A percentile compares a stretch with the other conserved stretches of the same genome.
These are phyloP conservation scores for Nesidiocoris tenuis DNA, from an alignment of 2,888 invertebrate genomes.

Conservation along the genomic window DNA sequence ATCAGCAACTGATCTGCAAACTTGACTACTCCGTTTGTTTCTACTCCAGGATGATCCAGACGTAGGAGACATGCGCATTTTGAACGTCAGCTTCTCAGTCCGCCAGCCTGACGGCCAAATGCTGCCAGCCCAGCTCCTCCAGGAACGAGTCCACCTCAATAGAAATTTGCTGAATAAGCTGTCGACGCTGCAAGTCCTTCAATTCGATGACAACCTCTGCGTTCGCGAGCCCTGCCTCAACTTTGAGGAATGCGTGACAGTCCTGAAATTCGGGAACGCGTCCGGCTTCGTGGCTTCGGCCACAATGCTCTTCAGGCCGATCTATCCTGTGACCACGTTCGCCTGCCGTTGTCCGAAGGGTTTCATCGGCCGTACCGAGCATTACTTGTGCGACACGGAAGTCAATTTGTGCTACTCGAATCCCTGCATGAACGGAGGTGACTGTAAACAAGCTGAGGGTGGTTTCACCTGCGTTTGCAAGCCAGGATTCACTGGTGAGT, in stretches of 20 bases:
- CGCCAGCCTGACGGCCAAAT: conserved; percentile 76
- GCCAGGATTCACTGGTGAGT: conserved; percentile 70
- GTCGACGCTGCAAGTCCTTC: conserved; percentile 86
- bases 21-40: no score
- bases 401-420: conserved; percentile 95
- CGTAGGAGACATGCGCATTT: conserved; percentile 72
- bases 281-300: conserved; percentile 85
- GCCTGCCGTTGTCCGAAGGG: conserved; percentile 89
- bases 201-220: conserved; percentile 95
- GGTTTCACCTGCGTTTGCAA: conserved; percentile 88
- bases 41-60: conserved; percentile 77
- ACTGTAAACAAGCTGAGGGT: conserved; percentile 80
- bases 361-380: conserved; percentile 85
- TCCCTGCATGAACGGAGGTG: conserved; percentile 86
- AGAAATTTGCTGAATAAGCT: conserved; percentile 80
- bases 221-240: conserved; percentile 93
- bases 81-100: conserved; percentile 93
- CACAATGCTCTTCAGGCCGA: conserved; percentile 88
- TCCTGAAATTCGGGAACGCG: conserved; percentile 89
- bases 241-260: conserved; percentile 87
- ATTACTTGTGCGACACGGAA: conserved; percentile 92
- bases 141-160: conserved; percentile 92
- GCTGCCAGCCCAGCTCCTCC: conserved; percentile 83
- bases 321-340: conserved; percentile 91
- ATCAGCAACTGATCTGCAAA: no score